Evolutionary conservation across 2,797 vertebrate species (phyloP).

Genomic region (Liparis tanakae): DNA sequence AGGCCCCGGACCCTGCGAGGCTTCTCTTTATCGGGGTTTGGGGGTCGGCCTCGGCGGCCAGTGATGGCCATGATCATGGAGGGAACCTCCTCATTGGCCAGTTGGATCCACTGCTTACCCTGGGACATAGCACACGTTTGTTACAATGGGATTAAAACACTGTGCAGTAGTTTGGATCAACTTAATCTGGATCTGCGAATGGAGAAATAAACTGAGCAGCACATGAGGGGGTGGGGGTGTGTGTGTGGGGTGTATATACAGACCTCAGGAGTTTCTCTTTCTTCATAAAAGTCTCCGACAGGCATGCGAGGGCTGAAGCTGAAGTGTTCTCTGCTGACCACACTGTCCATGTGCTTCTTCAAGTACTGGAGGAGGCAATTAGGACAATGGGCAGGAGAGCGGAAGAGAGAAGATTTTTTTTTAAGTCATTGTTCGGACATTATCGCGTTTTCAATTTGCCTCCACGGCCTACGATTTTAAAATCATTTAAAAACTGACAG

Average conservation of each 20-base stretch:
- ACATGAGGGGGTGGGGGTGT: too few relatives aligned
- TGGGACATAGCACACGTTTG: constrained; percentile 61
- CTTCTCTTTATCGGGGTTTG: constrained; percentile 90
- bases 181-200: not conserved
- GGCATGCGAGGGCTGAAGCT: constrained; percentile 99
- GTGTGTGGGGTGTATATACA: constrained; percentile 33
- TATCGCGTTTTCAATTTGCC: not conserved
- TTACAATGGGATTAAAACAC: not conserved
- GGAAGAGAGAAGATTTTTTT: not conserved
- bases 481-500: not conserved
- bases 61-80: constrained; percentile 98
- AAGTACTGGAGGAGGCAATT: constrained; percentile 84
- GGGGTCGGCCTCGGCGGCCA: constrained; percentile 93
- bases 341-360: constrained; percentile 87
- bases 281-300: constrained; percentile 96
- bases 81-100: constrained; percentile 93
- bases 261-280: constrained; percentile 91
- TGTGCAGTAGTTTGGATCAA: not conserved
- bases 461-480: not conserved
- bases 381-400: not conserved
- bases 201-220: not conserved
- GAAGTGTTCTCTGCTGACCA: constrained; percentile 94
- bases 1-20: constrained; percentile 66
- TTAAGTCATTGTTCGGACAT: not conserved
- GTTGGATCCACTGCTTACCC: constrained; percentile 90